A percentile compares a stretch with the other conserved stretches of the same genome.
These are phyloP conservation scores for Steinernema hermaphroditum DNA, from an alignment of 2,888 invertebrate genomes.

Conservation along the genomic window DNA sequence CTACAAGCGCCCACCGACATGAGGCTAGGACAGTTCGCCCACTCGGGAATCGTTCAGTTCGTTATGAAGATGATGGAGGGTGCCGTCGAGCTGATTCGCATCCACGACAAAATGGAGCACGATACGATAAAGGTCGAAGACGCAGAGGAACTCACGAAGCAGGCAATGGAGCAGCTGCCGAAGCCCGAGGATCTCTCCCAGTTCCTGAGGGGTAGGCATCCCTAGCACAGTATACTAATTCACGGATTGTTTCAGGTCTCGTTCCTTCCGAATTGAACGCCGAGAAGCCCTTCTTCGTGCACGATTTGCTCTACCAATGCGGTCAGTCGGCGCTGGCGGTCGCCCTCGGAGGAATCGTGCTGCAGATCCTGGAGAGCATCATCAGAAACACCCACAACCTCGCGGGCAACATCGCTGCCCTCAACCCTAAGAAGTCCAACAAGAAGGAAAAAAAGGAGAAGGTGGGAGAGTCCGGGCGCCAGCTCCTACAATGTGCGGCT, in stretches of 20 bases:
- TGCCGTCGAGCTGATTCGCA: conserved; percentile 37
- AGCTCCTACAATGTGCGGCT: neutral
- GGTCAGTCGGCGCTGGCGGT: neutral
- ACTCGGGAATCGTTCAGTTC: conserved; percentile 39
- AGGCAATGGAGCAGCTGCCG: neutral
- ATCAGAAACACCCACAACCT: neutral
- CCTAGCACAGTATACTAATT: neutral
- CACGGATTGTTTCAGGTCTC: neutral
- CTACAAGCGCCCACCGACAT: conserved; percentile 41
- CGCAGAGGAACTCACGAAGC: neutral
- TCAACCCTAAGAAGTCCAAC: neutral
- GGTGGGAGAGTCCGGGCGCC: neutral
- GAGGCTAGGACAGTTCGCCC: conserved; percentile 38
- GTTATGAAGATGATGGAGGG: conserved; percentile 37
- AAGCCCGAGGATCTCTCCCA: neutral
- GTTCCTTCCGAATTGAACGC: neutral
- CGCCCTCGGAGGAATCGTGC: neutral
- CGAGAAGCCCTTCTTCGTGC: conserved; percentile 4
- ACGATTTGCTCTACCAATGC: neutral
- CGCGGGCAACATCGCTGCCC: neutral
- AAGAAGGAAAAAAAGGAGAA: neutral
- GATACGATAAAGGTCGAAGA: neutral
- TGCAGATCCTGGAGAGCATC: neutral
- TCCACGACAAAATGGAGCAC: conserved; percentile 21
- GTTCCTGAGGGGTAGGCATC: neutral